Conservation (phyloP, 2,113 vertebrate genomes). For the Helogale parvula region DNA sequence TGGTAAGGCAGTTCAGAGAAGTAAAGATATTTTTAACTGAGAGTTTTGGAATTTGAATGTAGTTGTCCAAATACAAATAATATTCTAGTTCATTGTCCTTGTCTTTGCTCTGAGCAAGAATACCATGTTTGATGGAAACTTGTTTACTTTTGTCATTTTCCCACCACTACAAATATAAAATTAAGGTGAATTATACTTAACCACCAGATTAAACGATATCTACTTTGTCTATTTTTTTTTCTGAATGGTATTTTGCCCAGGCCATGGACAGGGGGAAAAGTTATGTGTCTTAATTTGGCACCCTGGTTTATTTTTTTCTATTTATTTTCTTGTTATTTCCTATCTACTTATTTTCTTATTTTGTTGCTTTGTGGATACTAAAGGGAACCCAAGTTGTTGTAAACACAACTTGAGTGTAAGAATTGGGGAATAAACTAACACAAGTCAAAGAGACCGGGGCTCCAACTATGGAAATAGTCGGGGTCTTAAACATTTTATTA, state of each 20-base stretch:
- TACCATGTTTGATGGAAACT: background rate
- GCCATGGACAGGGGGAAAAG: fast-evolving
- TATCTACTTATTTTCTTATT: background rate
- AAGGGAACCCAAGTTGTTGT: background rate
- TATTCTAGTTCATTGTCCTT: background rate
- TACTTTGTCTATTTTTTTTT: background rate
- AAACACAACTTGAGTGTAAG: background rate
- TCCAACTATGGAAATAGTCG: background rate
- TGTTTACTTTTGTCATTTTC: background rate
- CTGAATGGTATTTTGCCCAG: background rate
- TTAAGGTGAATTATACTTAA: background rate
- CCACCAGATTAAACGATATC: background rate
- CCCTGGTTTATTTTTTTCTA: background rate
- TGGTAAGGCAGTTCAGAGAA: background rate
- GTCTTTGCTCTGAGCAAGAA: background rate
- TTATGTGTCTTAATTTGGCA: background rate
- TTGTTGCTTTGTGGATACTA: background rate
- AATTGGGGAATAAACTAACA: no score
- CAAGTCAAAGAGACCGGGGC: background rate
- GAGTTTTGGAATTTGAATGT: background rate
- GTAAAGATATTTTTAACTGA: background rate
- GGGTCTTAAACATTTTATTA: background rate
- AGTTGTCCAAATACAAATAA: background rate
- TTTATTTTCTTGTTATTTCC: background rate
- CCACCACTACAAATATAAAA: background rate